Base-by-base conservation (phyloP, 2,797 vertebrate genomes). In the Echeneis naucrates region DNA sequence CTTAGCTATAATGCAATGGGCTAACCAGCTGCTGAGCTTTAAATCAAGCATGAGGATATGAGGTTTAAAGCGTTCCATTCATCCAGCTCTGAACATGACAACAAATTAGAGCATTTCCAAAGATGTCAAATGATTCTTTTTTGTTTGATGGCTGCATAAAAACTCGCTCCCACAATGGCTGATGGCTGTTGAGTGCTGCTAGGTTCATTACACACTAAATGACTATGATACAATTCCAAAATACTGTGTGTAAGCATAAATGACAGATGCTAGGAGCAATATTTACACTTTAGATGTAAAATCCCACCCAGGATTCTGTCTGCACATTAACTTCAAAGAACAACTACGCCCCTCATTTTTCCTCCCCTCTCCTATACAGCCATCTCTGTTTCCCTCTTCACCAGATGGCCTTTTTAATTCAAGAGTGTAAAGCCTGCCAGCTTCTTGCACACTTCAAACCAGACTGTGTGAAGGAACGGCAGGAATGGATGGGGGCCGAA, bases 351-450 rank as follows among this genome's bases (percentile, higher is more conserved):
- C 79, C 68, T 81, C 59, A 51, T 82, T 85, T 72, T 67, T 59
- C 66, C 76, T 65, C 58, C 79, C 82, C 78, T 73, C 80, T 86
- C 84, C 84, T 77, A 75, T 85, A 79, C 79, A 76, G 51, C 71
- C 78, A 70, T 84, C 82, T 70, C 75, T 57, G 76, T 84, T 86
- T 91, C 85, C 82, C 68, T 81, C 88, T 87, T 84, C 88, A 87
- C 79, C 93, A 93, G 92, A 93, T 93, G 92, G 93, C 85, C 89
- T 92, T 92, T 93, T 92, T 88, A 93, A 93, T 92, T 92, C 90
- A 88, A 87, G 78, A 88, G 81, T 51, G 51, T 78, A 72, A 83
- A 90, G 83, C 87, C 84, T 92, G 92, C 90, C 93, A 92, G 81
- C 84, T 78, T 87, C 87, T 88, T 83, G 72, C 82, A 91, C 92